These are phyloP conservation scores for Zaprionus capensis DNA, from an alignment of 1,140 invertebrate genomes.

Conservation along the genomic window DNA sequence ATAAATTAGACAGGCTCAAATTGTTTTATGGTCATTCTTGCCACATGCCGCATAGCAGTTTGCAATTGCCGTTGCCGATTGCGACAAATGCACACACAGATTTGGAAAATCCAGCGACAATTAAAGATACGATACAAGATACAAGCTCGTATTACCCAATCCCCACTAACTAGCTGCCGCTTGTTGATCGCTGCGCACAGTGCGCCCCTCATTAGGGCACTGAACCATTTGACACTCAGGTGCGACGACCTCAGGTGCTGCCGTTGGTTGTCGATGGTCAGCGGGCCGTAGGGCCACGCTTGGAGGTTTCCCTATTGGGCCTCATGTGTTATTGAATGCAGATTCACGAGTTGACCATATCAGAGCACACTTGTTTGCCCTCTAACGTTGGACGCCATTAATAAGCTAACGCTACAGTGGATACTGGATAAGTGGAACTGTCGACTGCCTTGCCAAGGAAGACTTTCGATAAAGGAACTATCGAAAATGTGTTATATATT, in stretches of 20 bases:
- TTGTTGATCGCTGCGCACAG: neutral
- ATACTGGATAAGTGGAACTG: neutral
- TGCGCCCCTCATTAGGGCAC: constrained; percentile 66
- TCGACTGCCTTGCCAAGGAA: neutral
- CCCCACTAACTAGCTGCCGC: constrained; percentile 2
- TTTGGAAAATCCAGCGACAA: constrained; percentile 47
- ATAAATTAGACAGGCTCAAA: constrained; percentile 67
- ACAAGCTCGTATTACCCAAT: constrained; percentile 37
- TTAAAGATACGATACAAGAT: constrained; percentile 48
- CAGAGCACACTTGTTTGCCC: neutral
- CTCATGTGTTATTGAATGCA: neutral
- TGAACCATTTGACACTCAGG: constrained; percentile 74
- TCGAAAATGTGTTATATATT: too few species aligned
- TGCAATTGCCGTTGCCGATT: constrained; percentile 25
- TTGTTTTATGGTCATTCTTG: constrained; percentile 77
- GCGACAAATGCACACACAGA: constrained; percentile 54
- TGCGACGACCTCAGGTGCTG: constrained; percentile 62
- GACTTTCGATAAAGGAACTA: too few species aligned
- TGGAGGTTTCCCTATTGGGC: constrained; percentile 10
- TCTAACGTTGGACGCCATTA: constrained; percentile 6
- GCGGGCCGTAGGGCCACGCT: constrained; percentile 16
- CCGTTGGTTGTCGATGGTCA: neutral
- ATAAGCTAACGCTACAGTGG: constrained; percentile 6
- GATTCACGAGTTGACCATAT: neutral
- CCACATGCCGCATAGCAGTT: constrained; percentile 53